Base-by-base conservation (phyloP, 1,140 invertebrate species). In the Euwallacea similis region DNA sequence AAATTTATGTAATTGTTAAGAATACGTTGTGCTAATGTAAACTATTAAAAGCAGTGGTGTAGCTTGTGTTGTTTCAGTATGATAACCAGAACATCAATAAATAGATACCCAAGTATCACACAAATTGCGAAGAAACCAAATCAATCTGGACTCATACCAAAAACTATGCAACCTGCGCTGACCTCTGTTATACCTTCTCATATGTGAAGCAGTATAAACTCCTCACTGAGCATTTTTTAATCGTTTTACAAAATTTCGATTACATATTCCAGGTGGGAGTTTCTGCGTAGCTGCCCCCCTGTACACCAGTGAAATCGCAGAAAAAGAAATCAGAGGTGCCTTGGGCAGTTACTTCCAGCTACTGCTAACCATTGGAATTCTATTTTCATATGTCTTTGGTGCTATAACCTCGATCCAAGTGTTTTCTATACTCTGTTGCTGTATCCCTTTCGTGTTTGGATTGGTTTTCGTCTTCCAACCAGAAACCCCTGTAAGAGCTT, bases 251-350 rank as follows among this genome's bases (percentile, higher is more conserved):
- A 1, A 33, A 4, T 33, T 16, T 7, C 21, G 55, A 58, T 16
- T 6, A 8, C 21, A 10, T 61, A 4, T 66, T 66, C n/a, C 13
- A 72, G 74, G 74, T 42, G 76, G 76, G 16, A 70, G 74, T 11
- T 77, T 77, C 62, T 77, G 74, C 56, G 86, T 89, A 0, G 85
- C 85, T 2, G 87, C 86, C 0, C 90, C 90, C 0, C 81, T 91
- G 67, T 93, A 93, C 73, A 87, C 88, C 0, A 87, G 87, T 0
- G 92, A 93, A 82, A 90, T 90, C 7, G 85, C 88, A 0, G 87
- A 91, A 71, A 87, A 84, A 7, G 79, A 85, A 0, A 86, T 92
- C 42, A 83, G 92, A 42, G 92, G 92, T 0, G 85, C 86, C 2
- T 81, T 93, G 7, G 90, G 90, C 0, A 87, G 88, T 6, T 88